These are phyloP conservation scores for Irena cyanogastra DNA, from an alignment of 2,113 vertebrate species.

Conservation along the genomic window DNA sequence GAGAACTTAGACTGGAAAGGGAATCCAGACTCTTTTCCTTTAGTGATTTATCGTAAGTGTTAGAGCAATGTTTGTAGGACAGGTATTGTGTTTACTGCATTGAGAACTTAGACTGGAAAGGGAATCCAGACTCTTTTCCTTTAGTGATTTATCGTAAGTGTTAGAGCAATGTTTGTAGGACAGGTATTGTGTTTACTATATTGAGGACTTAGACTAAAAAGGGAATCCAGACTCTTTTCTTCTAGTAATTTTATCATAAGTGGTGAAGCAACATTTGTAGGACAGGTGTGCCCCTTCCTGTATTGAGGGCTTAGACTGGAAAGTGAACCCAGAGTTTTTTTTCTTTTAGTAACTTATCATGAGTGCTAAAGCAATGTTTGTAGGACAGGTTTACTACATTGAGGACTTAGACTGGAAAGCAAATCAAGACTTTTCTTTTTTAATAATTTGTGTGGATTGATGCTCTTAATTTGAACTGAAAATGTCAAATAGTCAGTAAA, in stretches of 20 bases:
- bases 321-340: neutral
- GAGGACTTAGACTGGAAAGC: neutral
- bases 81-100: neutral
- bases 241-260: neutral
- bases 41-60: neutral
- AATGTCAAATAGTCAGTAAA: neutral
- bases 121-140: neutral
- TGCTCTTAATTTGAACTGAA: neutral
- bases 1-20: neutral
- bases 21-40: neutral
- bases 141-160: neutral
- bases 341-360: neutral
- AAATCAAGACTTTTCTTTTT: neutral
- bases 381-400: neutral
- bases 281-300: neutral
- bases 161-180: neutral
- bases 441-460: neutral
- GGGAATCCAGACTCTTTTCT: neutral
- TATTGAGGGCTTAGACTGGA: neutral
- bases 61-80: neutral
- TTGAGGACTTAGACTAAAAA: neutral
- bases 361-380: no score
- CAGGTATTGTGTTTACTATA: neutral
- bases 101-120: neutral
- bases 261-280: slow-evolving; percentile 2